A percentile compares a stretch with the other conserved stretches of the same genome.
Conservation (phyloP, 2,888 invertebrate species). For the Trichogramma evanescens region DNA sequence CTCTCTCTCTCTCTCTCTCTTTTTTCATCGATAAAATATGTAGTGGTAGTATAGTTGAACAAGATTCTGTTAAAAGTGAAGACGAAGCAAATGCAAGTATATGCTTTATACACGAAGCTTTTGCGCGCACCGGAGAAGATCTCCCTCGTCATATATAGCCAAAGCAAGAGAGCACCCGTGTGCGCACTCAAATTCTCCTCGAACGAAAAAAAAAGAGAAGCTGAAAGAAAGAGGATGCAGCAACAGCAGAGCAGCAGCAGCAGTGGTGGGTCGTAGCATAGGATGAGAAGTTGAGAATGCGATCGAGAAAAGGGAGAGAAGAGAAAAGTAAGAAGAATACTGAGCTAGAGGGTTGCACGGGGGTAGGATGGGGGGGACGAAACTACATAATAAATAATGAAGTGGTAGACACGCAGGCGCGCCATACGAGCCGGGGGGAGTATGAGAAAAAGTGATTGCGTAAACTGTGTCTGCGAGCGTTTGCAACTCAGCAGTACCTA, state of each 20-base stretch:
- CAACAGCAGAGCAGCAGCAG: no score
- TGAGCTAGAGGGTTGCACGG: no score
- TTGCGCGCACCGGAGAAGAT: no score
- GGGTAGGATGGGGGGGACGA: not conserved
- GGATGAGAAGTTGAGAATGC: no score
- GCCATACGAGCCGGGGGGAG: not conserved
- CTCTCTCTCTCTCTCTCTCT: not conserved
- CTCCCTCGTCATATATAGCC: no score
- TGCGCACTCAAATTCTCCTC: not conserved
- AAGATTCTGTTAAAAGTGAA: not conserved
- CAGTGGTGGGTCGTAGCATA: no score
- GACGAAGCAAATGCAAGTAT: not conserved
- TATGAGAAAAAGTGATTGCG: not conserved
- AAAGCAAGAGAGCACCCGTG: no score
- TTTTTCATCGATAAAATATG: constrained; percentile 10
- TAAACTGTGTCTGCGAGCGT: no score
- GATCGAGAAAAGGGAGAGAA: not conserved
- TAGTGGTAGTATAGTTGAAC: not conserved
- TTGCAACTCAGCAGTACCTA: no score
- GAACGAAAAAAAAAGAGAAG: not conserved
- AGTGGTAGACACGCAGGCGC: not conserved
- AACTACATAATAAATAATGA: constrained; percentile 10
- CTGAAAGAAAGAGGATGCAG: not conserved
- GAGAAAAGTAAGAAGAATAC: not conserved
- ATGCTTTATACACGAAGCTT: not conserved